Evolutionary conservation across 2,113 vertebrate genomes (phyloP), one percentile per base, ranked within the genome.

Genomic region (Callipepla californica): DNA sequence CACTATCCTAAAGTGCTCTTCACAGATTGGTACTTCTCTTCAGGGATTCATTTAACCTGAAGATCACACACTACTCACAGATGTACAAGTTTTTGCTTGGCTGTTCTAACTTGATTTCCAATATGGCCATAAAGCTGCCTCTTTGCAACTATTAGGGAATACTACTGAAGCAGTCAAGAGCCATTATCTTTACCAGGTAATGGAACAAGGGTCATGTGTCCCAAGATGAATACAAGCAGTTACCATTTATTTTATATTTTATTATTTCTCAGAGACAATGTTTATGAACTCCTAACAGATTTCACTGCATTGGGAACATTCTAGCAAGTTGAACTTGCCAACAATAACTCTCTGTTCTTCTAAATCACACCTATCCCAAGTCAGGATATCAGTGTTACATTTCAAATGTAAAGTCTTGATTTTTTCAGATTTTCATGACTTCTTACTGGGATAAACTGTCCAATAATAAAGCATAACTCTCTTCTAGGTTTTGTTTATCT

Each of bases 211-310:
- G 5, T 48, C 66, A 16, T 4, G 6, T n/a, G 6, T 38, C n/a
- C 11, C 0, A 0, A 42, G 17, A 45, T 9, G 47, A 91, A 80
- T 42, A 22, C 13, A 59, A 75, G 68, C 4, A 13, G 9, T 6
- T 34, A 23, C 9, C 48, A 30, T 34, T 74, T 47, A 50, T 76
- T 72, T 68, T 77, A 44, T 5, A 3, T 87, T 36, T 69, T 26
- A 68, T 65, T 77, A 34, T 59, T 85, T 91, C 50, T 44, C 36
- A 25, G 12, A 78, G 7, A 48, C 25, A 81, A 28, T 58, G 20
- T 2, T 15, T 51, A 28, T 17, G 9, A 5, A 67, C 11, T 32
- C 38, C 28, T 63, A 62, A 11, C 16, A 76, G 50, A 65, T 34
- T 79, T 69, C 62, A 66, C 15, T 69, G 14, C 4, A 23, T 0